Conservation (phyloP, 2,888 invertebrate species). For the Idaea straminata region DNA sequence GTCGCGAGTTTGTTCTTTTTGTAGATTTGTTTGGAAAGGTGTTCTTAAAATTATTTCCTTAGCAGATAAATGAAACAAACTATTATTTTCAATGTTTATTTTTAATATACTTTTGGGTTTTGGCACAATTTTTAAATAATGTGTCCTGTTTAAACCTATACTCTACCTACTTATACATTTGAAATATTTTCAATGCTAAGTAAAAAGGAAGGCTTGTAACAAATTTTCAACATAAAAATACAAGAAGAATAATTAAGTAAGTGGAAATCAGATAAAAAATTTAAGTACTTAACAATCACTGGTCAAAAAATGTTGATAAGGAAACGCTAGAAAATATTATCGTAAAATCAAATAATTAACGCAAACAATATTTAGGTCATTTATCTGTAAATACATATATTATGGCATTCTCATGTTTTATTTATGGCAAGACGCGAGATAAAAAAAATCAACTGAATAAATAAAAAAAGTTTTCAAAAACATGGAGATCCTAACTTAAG, state of each 20-base stretch:
- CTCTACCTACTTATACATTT: constrained; percentile 68
- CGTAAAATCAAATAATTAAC: constrained; percentile 16
- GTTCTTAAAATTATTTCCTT: not conserved
- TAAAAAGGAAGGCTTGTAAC: constrained; percentile 33
- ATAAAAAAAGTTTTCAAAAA: constrained; percentile 44
- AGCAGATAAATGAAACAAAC: constrained; percentile 45
- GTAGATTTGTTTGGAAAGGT: too few species aligned
- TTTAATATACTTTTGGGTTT: constrained; percentile 80
- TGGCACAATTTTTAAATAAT: constrained; percentile 79
- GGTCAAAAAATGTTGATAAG: constrained; percentile 12
- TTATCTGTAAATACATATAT: constrained; percentile 10
- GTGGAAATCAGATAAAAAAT: constrained; percentile 11
- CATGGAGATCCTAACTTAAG: constrained; percentile 63
- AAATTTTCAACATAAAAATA: constrained; percentile 34
- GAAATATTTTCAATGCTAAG: constrained; percentile 57
- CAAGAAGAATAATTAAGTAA: constrained; percentile 28
- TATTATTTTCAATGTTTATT: constrained; percentile 63
- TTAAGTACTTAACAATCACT: constrained; percentile 38
- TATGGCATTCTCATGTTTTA: constrained; percentile 31
- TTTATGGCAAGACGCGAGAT: constrained; percentile 36
- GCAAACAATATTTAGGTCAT: not conserved
- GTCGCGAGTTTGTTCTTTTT: too few species aligned
- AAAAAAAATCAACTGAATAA: constrained; percentile 37
- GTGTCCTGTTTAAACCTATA: constrained; percentile 77
- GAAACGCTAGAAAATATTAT: constrained; percentile 23